A percentile compares a stretch with the other conserved stretches of the same genome.
phyloP scores from a whole-genome alignment of 2,113 vertebrate species.

The Phoxinus phoxinus region DNA sequence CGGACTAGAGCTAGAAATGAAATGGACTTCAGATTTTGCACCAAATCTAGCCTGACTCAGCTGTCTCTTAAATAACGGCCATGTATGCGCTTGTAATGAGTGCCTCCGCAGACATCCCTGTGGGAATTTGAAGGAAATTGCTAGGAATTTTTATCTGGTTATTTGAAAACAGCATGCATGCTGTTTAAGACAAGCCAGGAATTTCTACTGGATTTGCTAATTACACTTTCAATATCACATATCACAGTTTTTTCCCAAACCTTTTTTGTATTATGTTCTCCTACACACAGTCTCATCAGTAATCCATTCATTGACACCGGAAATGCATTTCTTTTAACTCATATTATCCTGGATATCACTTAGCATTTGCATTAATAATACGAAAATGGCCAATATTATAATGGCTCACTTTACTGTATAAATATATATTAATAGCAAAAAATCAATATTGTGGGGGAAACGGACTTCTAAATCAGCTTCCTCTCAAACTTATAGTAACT shows the following conservation, averaged over 20 bases:
- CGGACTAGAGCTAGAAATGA: slow-evolving; percentile 20
- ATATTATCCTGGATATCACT: not conserved
- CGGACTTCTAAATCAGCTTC: not conserved
- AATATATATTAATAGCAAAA: not conserved
- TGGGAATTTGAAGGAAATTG: slow-evolving; percentile 66
- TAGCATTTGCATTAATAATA: not conserved
- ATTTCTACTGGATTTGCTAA: slow-evolving; percentile 44
- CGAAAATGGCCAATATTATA: not conserved
- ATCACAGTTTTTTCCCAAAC: not conserved
- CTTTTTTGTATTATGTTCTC: not conserved
- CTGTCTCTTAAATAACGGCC: slow-evolving; percentile 42
- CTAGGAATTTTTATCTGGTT: slow-evolving; percentile 56
- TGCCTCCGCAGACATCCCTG: slow-evolving; percentile 58
- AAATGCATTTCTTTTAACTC: not conserved
- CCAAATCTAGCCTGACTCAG: slow-evolving; percentile 31
- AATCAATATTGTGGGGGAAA: not conserved
- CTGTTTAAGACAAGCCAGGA: slow-evolving; percentile 50
- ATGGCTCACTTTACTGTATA: not conserved
- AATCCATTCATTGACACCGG: not conserved
- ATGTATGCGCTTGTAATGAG: slow-evolving; percentile 51
- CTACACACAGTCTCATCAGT: not conserved
- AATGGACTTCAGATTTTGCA: slow-evolving; percentile 40
- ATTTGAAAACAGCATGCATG: slow-evolving; percentile 59
- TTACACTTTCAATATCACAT: slow-evolving; percentile 19
- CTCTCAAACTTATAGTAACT: not conserved